Evolutionary conservation across 23 tunicate species (phyloP), one percentile per base, ranked within the genome.

Genomic region (Clavelina lepadiformis): DNA sequence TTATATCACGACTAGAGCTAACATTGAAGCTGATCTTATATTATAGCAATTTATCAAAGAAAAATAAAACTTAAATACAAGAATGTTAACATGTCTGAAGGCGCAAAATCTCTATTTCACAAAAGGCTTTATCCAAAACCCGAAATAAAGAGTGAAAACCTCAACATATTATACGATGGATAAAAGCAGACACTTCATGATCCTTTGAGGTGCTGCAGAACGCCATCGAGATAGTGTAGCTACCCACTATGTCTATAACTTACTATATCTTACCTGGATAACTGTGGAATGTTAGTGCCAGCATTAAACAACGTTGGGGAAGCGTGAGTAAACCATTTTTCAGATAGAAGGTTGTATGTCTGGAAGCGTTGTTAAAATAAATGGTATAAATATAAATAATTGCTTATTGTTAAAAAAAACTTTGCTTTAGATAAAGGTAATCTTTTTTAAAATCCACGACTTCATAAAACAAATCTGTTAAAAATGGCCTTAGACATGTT

Each of bases 301-400:
- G 99, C 88, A 72, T 94, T 94, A 63, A 94, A 94, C 68, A 94
- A 52, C 25, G 99, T 94, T 2, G 99, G 99, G 5, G 99, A 82
- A 6, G 99, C 99, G 58, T 94, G 99, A 20, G 99, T 94, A 52
- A 94, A 94, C 88, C 88, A 94, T 60, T 69, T 75, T 63, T 80
- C 94, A 13, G 96, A 86, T 41, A 94, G 44, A 18, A 81, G 72
- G 33, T 86, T 77, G 70, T 94, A 94, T 5, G 99, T 94, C 92
- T 91, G 35, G 32, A 85, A 63, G 33, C n/a, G n/a, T 32, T n/a
- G 1, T 1, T 28, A 11, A 31, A 60, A 11, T 26, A 18, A 8
- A 28, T 26, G 30, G 28, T 13, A 26, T 38, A 19, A 35, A 8
- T 18, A 36, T 0, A 21, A 22, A 13, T 28, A 23, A 21, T 6